Conservation (phyloP, 1,140 invertebrate genomes). For the Nephotettix cincticeps region DNA sequence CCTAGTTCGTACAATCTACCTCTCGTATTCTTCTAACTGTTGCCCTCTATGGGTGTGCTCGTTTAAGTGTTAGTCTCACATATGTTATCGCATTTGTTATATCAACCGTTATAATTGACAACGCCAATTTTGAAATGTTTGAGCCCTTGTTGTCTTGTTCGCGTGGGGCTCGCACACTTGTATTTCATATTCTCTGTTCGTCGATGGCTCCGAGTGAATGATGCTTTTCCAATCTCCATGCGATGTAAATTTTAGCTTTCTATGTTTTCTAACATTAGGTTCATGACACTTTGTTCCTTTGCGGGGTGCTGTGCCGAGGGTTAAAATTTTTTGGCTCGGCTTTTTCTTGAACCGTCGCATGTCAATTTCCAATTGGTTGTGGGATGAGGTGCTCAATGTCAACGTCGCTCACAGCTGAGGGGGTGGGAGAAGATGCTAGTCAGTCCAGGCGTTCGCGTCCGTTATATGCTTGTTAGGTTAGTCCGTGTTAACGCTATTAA, state of each 20-base stretch:
- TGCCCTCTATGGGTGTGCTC: neutral
- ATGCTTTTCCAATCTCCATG: neutral
- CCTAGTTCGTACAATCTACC: conserved; percentile 8
- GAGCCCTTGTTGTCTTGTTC: neutral
- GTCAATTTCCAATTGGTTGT: conserved; percentile 14
- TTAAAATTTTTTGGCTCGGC: neutral
- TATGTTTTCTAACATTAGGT: conserved; percentile 18
- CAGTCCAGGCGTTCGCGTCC: conserved; percentile 6
- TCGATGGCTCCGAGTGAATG: conserved; percentile 8
- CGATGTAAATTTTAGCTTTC: conserved; percentile 9
- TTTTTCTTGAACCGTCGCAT: neutral
- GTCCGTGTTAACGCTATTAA: conserved; percentile 5
- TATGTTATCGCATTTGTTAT: conserved; percentile 10
- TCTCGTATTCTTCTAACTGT: conserved; percentile 1
- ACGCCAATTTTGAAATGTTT: conserved; percentile 10
- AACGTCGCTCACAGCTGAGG: neutral
- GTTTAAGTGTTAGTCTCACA: conserved; percentile 10
- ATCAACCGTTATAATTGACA: conserved; percentile 5
- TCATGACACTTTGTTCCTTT: conserved; percentile 2
- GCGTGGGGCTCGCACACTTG: neutral
- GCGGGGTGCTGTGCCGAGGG: neutral
- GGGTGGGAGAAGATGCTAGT: conserved; percentile 3
- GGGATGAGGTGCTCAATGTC: conserved; percentile 21
- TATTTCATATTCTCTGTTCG: neutral
- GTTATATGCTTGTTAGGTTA: conserved; percentile 8